Base-by-base conservation (phyloP, 2,113 vertebrate species). In the Bambusicola thoracicus region DNA sequence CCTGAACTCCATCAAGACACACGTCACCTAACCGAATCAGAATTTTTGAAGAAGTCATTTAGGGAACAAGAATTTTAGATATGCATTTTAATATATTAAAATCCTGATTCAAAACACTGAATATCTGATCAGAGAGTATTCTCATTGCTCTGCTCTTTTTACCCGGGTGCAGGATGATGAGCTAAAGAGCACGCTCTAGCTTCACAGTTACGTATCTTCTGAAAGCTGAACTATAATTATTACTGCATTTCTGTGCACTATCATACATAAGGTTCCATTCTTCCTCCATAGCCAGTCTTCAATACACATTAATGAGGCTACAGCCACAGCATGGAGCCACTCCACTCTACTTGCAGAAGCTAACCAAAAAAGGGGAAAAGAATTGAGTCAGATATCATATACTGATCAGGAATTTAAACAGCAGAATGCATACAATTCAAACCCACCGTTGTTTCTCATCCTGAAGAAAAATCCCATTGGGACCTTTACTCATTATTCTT, bases 251-350 rank as follows among this genome's bases (percentile, higher is more conserved):
- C 87, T 94, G 72, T 59, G 85, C 25, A 2, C 68, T 85, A 40
- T 72, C 91, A 91, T 46, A 82, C 49, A 83, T 59, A 63, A 76
- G n/a, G 61, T 77, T 95, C 93, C 88, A 86, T 83, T 87, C 88
- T 94, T 85, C 44, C 62, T 92, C 87, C 76, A 85, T 62, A 75
- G 91, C 58, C 48, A 29, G 78, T 89, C 78, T 36, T 92, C 65
- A 55, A 93, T 78, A 87, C 40, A 61, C 76, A 77, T 83, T 88
- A 77, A 49, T 59, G 82, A 94, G 85, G 82, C 85, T 79, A 95
- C 87, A 96, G 94, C 29, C 88, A 92, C 51, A 91, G 94, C 79
- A 38, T 85, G 61, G 34, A 96, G 82, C 72, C 51, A 77, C 7
- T 4, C 82, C 85, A 79, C 79, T 38, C 73, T 69, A 78, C 29